phyloP scores from a whole-genome alignment of 2,113 vertebrate genomes.

The Nymphicus hollandicus region DNA sequence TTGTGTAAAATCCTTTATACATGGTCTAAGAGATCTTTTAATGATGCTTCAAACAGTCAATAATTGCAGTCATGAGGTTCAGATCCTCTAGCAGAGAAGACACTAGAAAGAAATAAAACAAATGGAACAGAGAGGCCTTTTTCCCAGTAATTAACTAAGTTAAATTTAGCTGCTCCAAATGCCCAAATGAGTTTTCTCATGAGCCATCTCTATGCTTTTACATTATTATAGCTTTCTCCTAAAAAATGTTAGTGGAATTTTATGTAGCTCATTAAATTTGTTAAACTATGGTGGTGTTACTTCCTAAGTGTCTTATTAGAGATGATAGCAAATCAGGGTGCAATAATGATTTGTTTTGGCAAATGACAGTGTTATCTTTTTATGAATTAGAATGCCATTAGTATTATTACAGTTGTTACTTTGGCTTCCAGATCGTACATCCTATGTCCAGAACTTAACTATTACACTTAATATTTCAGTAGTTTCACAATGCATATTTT shows the following conservation, averaged over 20 bases:
- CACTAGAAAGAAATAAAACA: not conserved
- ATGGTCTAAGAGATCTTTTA: not conserved
- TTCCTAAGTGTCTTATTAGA: not conserved
- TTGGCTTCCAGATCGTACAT: not conserved
- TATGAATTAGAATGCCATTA: not conserved
- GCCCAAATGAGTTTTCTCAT: not conserved
- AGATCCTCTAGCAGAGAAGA: not conserved
- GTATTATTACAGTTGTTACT: not conserved
- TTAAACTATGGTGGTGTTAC: not conserved
- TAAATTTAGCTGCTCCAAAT: not conserved
- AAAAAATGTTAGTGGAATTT: not conserved
- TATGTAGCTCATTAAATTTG: not conserved
- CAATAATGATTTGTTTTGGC: not conserved
- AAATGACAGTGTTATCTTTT: not conserved
- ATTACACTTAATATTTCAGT: not conserved
- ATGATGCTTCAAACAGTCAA: not conserved
- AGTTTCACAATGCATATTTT: not conserved
- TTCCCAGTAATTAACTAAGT: not conserved
- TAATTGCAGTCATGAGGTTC: not conserved
- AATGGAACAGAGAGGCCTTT: not conserved
- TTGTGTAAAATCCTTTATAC: not conserved
- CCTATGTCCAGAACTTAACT: not conserved
- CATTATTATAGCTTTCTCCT: not conserved
- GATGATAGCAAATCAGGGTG: not conserved
- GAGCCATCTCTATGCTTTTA: not conserved